Evolutionary conservation across 2,113 vertebrate genomes (phyloP).

Genomic region (Cyphomyrus discorhynchus): DNA sequence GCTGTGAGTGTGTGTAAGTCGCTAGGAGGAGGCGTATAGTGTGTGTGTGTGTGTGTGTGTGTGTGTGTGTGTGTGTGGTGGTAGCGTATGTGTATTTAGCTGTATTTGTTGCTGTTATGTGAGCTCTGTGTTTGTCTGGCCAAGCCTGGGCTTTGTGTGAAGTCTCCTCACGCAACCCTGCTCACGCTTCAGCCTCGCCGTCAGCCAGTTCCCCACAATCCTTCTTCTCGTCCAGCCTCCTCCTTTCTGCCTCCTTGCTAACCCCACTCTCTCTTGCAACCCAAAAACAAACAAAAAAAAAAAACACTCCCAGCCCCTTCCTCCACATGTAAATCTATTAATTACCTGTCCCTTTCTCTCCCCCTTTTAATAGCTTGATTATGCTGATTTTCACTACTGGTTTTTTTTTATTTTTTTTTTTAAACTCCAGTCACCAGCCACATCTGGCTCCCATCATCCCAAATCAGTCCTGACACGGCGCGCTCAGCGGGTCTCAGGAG

Average conservation of each 20-base stretch:
- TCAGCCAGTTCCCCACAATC: background rate
- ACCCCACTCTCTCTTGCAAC: background rate
- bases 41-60: background rate
- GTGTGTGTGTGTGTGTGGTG: background rate
- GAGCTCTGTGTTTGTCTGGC: constrained; percentile 19
- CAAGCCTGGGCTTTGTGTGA: constrained; percentile 13
- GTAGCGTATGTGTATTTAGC: background rate
- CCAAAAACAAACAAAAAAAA: background rate
- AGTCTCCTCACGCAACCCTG: constrained; percentile 22
- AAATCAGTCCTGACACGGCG: constrained; percentile 26
- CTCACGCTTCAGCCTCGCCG: background rate
- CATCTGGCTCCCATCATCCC: constrained; percentile 27
- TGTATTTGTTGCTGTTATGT: constrained; percentile 15
- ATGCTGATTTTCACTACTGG: constrained; percentile 22
- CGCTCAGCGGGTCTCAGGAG: constrained; percentile 22
- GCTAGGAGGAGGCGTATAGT: background rate
- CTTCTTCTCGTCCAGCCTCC: background rate
- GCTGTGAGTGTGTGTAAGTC: background rate
- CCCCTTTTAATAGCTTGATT: constrained; percentile 5
- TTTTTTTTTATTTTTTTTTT: background rate
- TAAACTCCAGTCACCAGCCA: constrained; percentile 12
- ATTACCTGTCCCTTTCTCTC: constrained; percentile 11
- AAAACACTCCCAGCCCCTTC: background rate
- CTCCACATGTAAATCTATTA: constrained; percentile 3
- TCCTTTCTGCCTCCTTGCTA: background rate